Percentiles rank a stretch among this genome's conserved stretches.
These are phyloP conservation scores for Chelonus formosanus DNA, from an alignment of 2,888 invertebrate genomes.

Conservation along the genomic window DNA sequence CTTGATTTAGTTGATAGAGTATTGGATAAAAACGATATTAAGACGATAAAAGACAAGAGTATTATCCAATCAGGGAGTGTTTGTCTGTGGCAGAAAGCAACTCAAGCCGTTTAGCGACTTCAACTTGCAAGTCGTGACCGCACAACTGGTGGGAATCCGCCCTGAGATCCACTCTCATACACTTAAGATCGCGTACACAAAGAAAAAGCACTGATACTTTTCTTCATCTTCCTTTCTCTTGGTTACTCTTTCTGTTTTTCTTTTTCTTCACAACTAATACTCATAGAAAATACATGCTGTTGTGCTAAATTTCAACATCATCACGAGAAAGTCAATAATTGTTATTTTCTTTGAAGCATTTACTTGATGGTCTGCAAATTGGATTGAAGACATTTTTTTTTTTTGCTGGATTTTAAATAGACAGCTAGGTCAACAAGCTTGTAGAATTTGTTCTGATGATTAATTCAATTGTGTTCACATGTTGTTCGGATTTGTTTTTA, in stretches of 20 bases:
- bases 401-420: too few species aligned
- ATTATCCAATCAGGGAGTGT: constrained; percentile 52
- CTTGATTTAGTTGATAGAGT: too few species aligned
- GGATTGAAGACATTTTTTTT: too few species aligned
- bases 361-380: too few species aligned
- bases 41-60: constrained; percentile 47
- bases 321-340: too few species aligned
- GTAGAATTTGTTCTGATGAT: too few species aligned
- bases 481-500: too few species aligned
- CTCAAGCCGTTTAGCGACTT: constrained; percentile 50
- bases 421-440: too few species aligned
- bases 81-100: constrained; percentile 26
- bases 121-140: constrained; percentile 58
- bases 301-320: too few species aligned
- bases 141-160: constrained; percentile 63
- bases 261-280: constrained; percentile 9
- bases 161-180: constrained; percentile 64
- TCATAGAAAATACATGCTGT: too few species aligned
- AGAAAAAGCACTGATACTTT: constrained; percentile 38
- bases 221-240: constrained; percentile 30
- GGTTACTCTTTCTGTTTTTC: not conserved
- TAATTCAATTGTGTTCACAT: too few species aligned
- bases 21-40: constrained; percentile 20
- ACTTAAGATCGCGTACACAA: not conserved
- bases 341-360: too few species aligned